Evolutionary conservation across 2,113 vertebrate genomes (phyloP).

Genomic region (Jaculus jaculus): DNA sequence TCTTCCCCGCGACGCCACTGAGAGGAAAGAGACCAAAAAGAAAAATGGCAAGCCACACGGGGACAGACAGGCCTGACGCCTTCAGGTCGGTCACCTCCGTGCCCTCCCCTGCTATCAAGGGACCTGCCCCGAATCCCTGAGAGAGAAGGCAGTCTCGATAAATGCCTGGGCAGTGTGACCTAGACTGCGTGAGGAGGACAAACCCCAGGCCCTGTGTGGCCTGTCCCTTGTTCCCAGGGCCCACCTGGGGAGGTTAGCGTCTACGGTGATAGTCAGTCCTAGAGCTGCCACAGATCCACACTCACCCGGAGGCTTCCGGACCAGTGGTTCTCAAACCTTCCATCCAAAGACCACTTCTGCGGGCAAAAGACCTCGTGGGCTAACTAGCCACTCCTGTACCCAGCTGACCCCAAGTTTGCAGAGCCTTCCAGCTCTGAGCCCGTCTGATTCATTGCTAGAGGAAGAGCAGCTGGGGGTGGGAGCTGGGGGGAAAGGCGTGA

Average conservation of each 20-base stretch:
- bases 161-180: background rate
- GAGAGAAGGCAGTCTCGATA: background rate
- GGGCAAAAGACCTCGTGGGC: constrained; percentile 78
- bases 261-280: constrained; percentile 39
- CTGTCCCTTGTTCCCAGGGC: constrained; percentile 50
- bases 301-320: constrained; percentile 77
- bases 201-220: background rate
- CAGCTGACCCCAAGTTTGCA: constrained; percentile 48
- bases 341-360: constrained; percentile 80
- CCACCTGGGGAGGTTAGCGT: background rate
- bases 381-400: constrained; percentile 57
- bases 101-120: background rate
- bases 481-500: background rate
- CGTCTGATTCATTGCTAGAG: background rate
- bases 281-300: constrained; percentile 61
- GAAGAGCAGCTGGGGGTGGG: background rate
- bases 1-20: constrained; percentile 94
- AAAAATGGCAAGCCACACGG: constrained; percentile 42
- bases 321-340: constrained; percentile 77
- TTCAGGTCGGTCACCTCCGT: background rate
- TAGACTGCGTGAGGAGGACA: background rate
- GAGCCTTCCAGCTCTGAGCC: background rate
- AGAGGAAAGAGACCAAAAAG: constrained; percentile 27
- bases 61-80: background rate
- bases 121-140: background rate